These are phyloP conservation scores for Lepidurus packardi DNA, from an alignment of 1,140 invertebrate species.

Conservation along the genomic window DNA sequence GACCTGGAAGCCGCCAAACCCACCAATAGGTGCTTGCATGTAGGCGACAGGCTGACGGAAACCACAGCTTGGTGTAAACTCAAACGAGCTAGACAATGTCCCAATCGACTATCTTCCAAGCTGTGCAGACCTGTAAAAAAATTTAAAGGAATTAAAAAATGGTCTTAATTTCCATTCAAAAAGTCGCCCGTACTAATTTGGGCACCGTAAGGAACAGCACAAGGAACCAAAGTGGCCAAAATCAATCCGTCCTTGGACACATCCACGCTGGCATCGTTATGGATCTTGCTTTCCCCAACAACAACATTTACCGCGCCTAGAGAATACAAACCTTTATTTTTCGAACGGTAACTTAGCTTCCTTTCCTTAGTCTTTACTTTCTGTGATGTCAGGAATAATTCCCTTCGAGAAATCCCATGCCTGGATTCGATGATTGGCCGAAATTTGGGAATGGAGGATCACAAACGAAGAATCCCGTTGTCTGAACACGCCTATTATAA, in stretches of 20 bases:
- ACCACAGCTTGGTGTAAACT: constrained; percentile 70
- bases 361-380: constrained; percentile 52
- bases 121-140: constrained; percentile 64
- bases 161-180: neutral
- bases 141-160: constrained; percentile 8
- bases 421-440: constrained; percentile 66
- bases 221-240: constrained; percentile 63
- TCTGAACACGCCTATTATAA: neutral
- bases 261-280: constrained; percentile 80
- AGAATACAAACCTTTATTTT: constrained; percentile 35
- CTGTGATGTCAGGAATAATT: constrained; percentile 64
- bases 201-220: constrained; percentile 37
- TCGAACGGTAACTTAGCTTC: constrained; percentile 25
- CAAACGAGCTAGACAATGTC: constrained; percentile 67
- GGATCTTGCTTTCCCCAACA: constrained; percentile 72
- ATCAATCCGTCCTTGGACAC: constrained; percentile 73
- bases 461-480: constrained; percentile 26
- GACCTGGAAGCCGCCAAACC: constrained; percentile 63
- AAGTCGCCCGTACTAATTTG: constrained; percentile 1
- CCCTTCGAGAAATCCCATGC: constrained; percentile 71
- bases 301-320: constrained; percentile 68
- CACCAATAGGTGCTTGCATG: constrained; percentile 67
- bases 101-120: constrained; percentile 62
- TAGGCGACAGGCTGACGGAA: constrained; percentile 73
- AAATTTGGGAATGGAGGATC: constrained; percentile 36